Percentiles rank a stretch among this genome's conserved stretches.
These are phyloP conservation scores for Holcopasites calliopsidis DNA, from an alignment of 1,140 invertebrate genomes.

Conservation along the genomic window DNA sequence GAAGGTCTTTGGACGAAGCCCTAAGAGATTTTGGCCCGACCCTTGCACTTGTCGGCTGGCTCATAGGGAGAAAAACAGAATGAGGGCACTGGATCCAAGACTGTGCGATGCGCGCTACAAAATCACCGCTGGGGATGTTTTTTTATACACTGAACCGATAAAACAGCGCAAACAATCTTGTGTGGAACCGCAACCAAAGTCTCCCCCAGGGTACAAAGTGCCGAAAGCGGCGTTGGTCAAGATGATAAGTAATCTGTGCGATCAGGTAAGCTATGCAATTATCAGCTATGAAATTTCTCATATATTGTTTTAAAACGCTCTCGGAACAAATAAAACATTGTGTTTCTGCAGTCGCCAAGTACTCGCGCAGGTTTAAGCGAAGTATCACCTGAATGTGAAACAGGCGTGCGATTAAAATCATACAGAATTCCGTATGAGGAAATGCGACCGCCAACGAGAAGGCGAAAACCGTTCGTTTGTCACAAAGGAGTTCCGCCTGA, in stretches of 20 bases:
- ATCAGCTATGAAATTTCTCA: background rate
- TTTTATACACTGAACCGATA: constrained; percentile 36
- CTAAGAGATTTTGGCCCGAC: constrained; percentile 28
- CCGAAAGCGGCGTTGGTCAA: constrained; percentile 42
- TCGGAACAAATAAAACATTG: too few relatives aligned
- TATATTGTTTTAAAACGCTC: too few relatives aligned
- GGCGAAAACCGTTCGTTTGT: constrained; percentile 27
- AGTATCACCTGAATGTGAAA: background rate
- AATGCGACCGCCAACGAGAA: constrained; percentile 23
- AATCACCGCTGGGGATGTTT: constrained; percentile 19
- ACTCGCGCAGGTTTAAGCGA: background rate
- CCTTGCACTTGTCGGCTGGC: constrained; percentile 8
- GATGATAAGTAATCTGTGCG: background rate
- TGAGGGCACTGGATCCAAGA: background rate
- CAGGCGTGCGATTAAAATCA: too few relatives aligned
- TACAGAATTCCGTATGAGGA: constrained; percentile 19
- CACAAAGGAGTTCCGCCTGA: constrained; percentile 8
- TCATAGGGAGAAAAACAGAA: background rate
- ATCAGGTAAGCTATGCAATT: background rate
- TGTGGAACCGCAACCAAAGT: constrained; percentile 40
- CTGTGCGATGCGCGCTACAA: constrained; percentile 38
- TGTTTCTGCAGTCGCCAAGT: too few relatives aligned
- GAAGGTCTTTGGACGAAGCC: constrained; percentile 37
- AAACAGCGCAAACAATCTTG: background rate
- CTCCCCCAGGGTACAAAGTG: constrained; percentile 21